Conservation (phyloP, 2,888 invertebrate species). For the Oscheius myriophilus region DNA sequence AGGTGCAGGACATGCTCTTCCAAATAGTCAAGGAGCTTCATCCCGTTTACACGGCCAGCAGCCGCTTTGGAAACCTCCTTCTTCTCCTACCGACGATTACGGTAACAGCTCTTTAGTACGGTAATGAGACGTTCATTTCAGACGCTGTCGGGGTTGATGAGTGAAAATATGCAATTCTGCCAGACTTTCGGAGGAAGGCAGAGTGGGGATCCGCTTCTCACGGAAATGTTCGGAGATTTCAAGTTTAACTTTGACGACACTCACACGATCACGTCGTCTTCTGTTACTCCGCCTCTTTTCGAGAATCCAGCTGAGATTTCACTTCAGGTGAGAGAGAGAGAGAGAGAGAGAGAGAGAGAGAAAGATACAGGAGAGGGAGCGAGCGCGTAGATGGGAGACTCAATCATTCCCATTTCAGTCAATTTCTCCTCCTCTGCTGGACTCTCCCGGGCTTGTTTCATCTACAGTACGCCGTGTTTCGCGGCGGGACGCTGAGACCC, state of each 20-base stretch:
- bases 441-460: conserved; percentile 31
- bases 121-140: conserved; percentile 33
- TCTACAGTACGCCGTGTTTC: conserved; percentile 12
- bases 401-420: conserved; percentile 29
- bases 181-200: conserved; percentile 59
- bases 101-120: conserved; percentile 36
- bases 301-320: conserved; percentile 68
- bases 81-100: conserved; percentile 68
- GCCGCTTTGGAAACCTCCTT: conserved; percentile 67
- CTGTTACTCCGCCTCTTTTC: conserved; percentile 59
- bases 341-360: not conserved
- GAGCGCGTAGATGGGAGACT: too few species aligned
- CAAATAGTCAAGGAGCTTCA: conserved; percentile 69
- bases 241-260: conserved; percentile 44
- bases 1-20: conserved; percentile 69
- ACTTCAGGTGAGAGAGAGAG: conserved; percentile 42
- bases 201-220: conserved; percentile 63
- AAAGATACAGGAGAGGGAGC: not conserved
- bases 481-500: conserved; percentile 38
- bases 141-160: conserved; percentile 69
- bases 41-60: conserved; percentile 62
- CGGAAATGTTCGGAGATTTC: conserved; percentile 67
- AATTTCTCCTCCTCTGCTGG: conserved; percentile 29
- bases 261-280: conserved; percentile 43
- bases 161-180: conserved; percentile 70